Evolutionary conservation across 2,888 invertebrate species (phyloP).

Genomic region (Chloroclysta siterata): DNA sequence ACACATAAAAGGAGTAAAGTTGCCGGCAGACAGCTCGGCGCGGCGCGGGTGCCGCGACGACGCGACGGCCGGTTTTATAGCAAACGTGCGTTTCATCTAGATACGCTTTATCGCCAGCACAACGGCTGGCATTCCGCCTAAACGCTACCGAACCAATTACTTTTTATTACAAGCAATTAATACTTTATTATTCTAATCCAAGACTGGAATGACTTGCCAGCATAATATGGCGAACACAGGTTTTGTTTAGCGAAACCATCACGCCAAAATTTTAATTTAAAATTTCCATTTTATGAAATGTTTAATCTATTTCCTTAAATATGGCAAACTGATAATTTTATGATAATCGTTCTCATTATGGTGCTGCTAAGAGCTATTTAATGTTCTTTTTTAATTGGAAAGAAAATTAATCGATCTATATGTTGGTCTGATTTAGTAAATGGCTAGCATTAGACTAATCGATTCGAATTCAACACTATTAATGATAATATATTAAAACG

Average conservation of each 20-base stretch:
- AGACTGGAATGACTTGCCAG: constrained; percentile 34
- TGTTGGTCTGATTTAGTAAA: constrained; percentile 17
- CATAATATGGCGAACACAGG: constrained; percentile 36
- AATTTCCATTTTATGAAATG: constrained; percentile 11
- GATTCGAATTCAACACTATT: constrained; percentile 6
- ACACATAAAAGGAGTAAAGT: constrained; percentile 57
- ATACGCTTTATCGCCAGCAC: constrained; percentile 46
- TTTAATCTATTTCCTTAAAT: constrained; percentile 27
- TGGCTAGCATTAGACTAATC: constrained; percentile 14
- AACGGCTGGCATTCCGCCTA: constrained; percentile 59
- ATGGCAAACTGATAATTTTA: constrained; percentile 27
- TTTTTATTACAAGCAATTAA: constrained; percentile 54
- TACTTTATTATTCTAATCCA: constrained; percentile 59
- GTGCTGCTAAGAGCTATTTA: constrained; percentile 16
- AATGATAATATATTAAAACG: not conserved
- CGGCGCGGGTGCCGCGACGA: constrained; percentile 53
- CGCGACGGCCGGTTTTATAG: constrained; percentile 47
- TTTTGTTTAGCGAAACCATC: constrained; percentile 24
- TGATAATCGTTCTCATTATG: constrained; percentile 26
- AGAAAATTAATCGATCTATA: constrained; percentile 18
- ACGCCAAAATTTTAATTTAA: constrained; percentile 15
- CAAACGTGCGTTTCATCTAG: constrained; percentile 56
- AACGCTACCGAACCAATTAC: constrained; percentile 53
- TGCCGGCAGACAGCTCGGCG: constrained; percentile 75
- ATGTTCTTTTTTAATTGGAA: constrained; percentile 21